A percentile compares a stretch with the other conserved stretches of the same genome.
Conservation (phyloP, 2,888 invertebrate species). For the Trissolcus brochymenae region DNA sequence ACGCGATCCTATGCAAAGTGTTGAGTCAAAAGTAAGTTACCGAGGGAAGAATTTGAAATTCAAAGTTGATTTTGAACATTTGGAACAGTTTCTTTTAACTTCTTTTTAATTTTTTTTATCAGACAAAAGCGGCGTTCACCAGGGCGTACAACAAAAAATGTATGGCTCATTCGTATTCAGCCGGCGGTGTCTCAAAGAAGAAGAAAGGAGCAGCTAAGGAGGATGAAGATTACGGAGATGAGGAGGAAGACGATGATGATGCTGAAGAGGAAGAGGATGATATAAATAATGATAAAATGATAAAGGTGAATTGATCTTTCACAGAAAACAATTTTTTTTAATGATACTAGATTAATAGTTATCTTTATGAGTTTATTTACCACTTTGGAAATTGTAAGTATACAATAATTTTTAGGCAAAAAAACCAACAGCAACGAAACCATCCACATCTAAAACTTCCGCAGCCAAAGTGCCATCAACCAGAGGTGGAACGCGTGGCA, state of each 20-base stretch:
- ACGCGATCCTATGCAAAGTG: conserved; percentile 84
- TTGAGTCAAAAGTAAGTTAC: conserved; percentile 83
- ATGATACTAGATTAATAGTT: too few relatives aligned
- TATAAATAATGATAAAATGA: conserved; percentile 85
- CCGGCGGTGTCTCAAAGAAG: conserved; percentile 80
- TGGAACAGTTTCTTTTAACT: neutral
- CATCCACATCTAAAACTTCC: conserved; percentile 51
- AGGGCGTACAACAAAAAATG: conserved; percentile 92
- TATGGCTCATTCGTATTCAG: conserved; percentile 86
- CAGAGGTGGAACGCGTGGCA: conserved; percentile 60
- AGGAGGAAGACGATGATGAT: conserved; percentile 73
- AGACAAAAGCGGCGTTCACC: conserved; percentile 96
- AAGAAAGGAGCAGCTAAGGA: conserved; percentile 76
- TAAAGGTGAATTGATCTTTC: conserved; percentile 80
- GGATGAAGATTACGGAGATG: conserved; percentile 73
- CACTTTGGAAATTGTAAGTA: too few relatives aligned
- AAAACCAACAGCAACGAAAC: conserved; percentile 59
- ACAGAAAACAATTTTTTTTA: too few relatives aligned
- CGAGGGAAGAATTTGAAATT: too few relatives aligned
- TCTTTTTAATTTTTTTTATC: conserved; percentile 6
- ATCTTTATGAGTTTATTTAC: too few relatives aligned
- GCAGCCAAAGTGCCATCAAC: conserved; percentile 20
- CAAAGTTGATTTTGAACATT: too few relatives aligned
- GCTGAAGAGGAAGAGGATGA: conserved; percentile 79
- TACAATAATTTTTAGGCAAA: conserved; percentile 57